Evolutionary conservation across 2,888 invertebrate species (phyloP).

Genomic region (Melikaiella ostensackeni): DNA sequence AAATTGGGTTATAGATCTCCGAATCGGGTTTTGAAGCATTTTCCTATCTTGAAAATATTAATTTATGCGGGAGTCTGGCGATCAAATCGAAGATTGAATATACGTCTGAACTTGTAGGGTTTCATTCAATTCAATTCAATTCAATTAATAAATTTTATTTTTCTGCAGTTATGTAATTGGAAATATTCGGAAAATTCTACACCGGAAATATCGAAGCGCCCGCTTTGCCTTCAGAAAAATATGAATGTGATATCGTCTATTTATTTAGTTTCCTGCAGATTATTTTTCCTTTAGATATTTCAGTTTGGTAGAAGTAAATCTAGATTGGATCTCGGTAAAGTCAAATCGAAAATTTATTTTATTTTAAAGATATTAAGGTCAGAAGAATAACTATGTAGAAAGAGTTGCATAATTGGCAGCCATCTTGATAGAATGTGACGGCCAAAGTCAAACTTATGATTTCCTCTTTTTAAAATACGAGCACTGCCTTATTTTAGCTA

Average conservation of each 20-base stretch:
- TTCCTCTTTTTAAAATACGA: constrained; percentile 17
- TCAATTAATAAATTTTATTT: not conserved
- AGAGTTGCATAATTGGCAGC: constrained; percentile 73
- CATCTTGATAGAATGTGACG: constrained; percentile 68
- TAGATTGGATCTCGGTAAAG: not conserved
- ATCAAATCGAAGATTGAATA: not conserved
- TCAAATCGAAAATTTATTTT: not conserved
- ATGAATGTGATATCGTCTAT: not conserved
- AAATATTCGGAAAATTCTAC: not conserved
- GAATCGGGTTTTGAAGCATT: not conserved
- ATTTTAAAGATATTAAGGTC: constrained; percentile 46
- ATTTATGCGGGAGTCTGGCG: not conserved
- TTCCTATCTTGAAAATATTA: not conserved
- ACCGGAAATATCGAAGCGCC: not conserved
- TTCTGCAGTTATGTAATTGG: not conserved
- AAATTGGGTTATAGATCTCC: not conserved
- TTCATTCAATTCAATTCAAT: too few species aligned
- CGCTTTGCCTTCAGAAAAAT: not conserved
- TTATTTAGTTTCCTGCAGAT: not conserved
- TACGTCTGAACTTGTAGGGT: not conserved
- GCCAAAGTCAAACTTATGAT: constrained; percentile 6
- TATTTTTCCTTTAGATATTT: not conserved
- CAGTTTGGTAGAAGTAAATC: not conserved
- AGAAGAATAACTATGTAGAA: constrained; percentile 58
- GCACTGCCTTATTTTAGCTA: not conserved